A percentile compares a stretch with the other conserved stretches of the same genome.
Evolutionary conservation across 1,140 invertebrate genomes (phyloP).

Genomic region (Lepidurus couesii): DNA sequence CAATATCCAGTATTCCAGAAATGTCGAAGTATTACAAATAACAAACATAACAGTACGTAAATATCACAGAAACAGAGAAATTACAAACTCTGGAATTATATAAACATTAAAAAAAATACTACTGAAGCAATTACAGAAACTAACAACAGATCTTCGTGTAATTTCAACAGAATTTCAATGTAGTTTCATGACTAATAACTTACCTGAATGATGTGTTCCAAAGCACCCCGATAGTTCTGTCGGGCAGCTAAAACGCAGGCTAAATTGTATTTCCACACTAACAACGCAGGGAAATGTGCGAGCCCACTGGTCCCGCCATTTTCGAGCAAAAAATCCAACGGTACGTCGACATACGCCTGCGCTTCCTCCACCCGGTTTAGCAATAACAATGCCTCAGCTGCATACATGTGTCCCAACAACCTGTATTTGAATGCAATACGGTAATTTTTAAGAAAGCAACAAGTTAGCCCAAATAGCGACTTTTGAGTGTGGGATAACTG

Average conservation of each 20-base stretch:
- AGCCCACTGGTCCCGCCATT: constrained; percentile 29
- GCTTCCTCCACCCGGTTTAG: constrained; percentile 77
- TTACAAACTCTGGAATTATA: no score
- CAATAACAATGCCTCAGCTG: constrained; percentile 79
- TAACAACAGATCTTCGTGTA: no score
- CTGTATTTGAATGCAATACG: constrained; percentile 47
- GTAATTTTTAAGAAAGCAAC: constrained; percentile 28
- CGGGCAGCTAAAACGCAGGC: not conserved
- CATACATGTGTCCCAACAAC: constrained; percentile 79
- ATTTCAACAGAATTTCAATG: not conserved
- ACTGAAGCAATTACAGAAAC: not conserved
- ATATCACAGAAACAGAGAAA: no score
- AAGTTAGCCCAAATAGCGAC: constrained; percentile 42
- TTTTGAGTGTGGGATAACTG: constrained; percentile 59
- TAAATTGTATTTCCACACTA: constrained; percentile 11
- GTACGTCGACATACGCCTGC: constrained; percentile 63
- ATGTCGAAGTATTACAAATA: no score
- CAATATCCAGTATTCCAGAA: no score
- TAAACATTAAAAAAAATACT: not conserved
- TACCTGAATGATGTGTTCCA: constrained; percentile 25
- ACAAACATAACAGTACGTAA: no score
- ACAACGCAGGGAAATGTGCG: not conserved
- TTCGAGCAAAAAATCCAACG: constrained; percentile 47
- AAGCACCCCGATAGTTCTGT: not conserved
- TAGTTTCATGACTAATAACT: not conserved